Evolutionary conservation across 1,140 invertebrate genomes (phyloP).

Genomic region (Drosophila hydei): DNA sequence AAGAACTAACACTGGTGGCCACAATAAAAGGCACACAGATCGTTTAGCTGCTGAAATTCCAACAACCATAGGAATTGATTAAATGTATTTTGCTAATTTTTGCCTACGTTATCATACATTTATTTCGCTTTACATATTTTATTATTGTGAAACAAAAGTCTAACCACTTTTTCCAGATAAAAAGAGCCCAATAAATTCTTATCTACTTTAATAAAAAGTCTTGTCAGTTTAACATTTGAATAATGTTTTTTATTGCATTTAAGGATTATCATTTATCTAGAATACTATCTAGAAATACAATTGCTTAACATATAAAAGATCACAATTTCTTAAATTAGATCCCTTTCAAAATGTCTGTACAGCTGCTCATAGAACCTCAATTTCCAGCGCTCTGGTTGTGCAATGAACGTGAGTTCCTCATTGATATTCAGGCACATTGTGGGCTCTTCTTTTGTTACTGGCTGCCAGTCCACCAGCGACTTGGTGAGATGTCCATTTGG

Average conservation of each 20-base stretch:
- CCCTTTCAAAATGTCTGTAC: constrained; percentile 36
- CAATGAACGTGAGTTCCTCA: constrained; percentile 70
- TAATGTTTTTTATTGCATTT: no score
- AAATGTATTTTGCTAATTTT: background rate
- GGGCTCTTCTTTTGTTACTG: constrained; percentile 54
- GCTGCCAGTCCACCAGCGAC: constrained; percentile 73
- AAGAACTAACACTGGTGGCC: constrained; percentile 30
- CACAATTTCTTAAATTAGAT: constrained; percentile 44
- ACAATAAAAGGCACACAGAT: constrained; percentile 24
- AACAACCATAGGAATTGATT: background rate
- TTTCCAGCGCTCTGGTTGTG: constrained; percentile 80
- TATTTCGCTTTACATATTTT: no score
- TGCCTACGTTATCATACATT: background rate
- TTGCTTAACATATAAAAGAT: no score
- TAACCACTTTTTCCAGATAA: no score
- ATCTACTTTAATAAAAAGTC: no score
- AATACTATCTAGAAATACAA: no score
- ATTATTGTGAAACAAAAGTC: no score
- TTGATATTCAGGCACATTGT: constrained; percentile 83
- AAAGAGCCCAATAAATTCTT: no score
- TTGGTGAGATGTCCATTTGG: constrained; percentile 63
- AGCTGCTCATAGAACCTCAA: constrained; percentile 64
- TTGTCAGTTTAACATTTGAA: no score
- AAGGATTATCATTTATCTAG: no score
- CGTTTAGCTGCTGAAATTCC: background rate